Evolutionary conservation across 2,797 vertebrate species (phyloP), one percentile per base, ranked within the genome.

Genomic region (Moxostoma hubbsi): DNA sequence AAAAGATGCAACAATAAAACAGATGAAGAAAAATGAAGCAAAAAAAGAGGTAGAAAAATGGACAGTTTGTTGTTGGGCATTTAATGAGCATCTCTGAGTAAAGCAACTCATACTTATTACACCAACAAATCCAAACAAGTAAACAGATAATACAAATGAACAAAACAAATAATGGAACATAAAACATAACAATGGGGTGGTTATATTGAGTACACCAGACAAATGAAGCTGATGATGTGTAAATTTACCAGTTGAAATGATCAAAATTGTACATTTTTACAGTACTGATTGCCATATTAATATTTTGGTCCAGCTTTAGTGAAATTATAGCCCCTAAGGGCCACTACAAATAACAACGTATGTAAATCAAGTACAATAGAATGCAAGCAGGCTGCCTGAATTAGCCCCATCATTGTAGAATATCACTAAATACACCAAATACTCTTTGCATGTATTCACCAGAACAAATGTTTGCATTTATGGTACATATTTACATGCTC

Each of bases 111-210:
- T 18, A 64, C 18, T 73, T 76, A 55, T 61, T 16, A 65, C 64
- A 81, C 15, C 36, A 76, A 67, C 24, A 83, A 80, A 81, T 53
- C 81, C 76, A 82, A 87, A 88, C 81, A 72, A 75, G 82, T 84
- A 9, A 80, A 69, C 36, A 73, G 2, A 59, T 72, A 80, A 43
- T 4, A 62, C 46, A 46, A 24, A 70, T 43, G 57, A 68, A 47
- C 12, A 45, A 63, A 24, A 63, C 59, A 63, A 63, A 68, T 53
- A 59, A 79, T 50, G 36, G 12, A 68, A 68, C 76, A 75, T 47
- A 67, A 82, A 47, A 46, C n/a, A 24, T 11, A 13, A 63, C 57
- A 24, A 24, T 24, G 72, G 73, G 47, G 24, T 62, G 5, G 55
- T 81, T 87, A 85, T 81, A 86, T 85, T 75, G 69, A 79, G 85